Evolutionary conservation across 2,113 vertebrate genomes (phyloP).

Genomic region (Aldabrachelys gigantea): DNA sequence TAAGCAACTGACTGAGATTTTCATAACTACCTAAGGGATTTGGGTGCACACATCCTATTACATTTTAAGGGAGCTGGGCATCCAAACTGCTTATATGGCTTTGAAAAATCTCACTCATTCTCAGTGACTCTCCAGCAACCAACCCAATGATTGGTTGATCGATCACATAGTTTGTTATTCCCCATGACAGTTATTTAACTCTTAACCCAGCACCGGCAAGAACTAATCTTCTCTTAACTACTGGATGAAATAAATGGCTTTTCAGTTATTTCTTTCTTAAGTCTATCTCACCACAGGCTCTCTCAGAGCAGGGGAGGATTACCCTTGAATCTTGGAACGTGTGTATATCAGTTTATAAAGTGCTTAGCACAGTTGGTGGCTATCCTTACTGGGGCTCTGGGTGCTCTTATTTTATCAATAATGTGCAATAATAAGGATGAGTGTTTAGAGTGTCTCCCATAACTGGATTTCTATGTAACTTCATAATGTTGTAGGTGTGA

Average conservation of each 20-base stretch:
- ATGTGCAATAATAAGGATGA: neutral
- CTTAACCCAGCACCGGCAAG: neutral
- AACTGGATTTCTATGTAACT: neutral
- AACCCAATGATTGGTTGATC: neutral
- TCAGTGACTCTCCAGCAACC: slow-evolving; percentile 12
- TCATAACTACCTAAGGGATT: neutral
- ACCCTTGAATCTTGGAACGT: neutral
- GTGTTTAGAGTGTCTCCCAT: neutral
- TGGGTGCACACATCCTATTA: slow-evolving; percentile 5
- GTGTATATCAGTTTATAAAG: neutral
- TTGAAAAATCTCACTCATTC: slow-evolving; percentile 16
- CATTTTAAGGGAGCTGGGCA: neutral
- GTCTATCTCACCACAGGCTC: neutral
- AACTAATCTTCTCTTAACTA: slow-evolving; percentile 20
- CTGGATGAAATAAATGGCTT: neutral
- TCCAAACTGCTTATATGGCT: slow-evolving; percentile 37
- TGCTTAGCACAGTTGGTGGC: neutral
- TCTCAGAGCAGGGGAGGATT: neutral
- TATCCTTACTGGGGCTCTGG: neutral
- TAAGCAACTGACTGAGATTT: neutral
- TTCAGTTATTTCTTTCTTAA: neutral
- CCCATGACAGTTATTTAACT: neutral
- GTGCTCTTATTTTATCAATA: neutral
- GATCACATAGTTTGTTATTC: neutral
- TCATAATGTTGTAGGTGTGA: neutral